Conservation (phyloP, 2,113 vertebrate genomes). For the Seriola dumerili region DNA sequence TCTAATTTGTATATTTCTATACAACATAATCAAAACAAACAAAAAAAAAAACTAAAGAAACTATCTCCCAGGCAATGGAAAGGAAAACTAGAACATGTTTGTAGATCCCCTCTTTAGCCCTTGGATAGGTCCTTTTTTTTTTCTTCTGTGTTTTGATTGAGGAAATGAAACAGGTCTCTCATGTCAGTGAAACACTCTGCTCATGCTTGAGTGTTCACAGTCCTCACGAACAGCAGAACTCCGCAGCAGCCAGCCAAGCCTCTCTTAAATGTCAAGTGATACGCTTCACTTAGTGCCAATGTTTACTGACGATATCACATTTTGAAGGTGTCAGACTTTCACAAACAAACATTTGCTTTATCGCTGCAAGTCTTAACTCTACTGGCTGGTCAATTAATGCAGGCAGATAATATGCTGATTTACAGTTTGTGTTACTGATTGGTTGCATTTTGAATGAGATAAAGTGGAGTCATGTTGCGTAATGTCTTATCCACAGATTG, state of each 20-base stretch:
- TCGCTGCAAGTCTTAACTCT: background rate
- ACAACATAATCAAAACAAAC: background rate
- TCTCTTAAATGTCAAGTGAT: slow-evolving; percentile 68
- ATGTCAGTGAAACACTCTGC: slow-evolving; percentile 15
- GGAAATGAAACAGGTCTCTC: slow-evolving; percentile 66
- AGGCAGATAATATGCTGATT: background rate
- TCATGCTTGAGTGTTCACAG: slow-evolving; percentile 7
- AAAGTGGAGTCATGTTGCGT: background rate
- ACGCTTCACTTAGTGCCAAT: slow-evolving; percentile 45
- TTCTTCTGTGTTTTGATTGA: slow-evolving; percentile 41
- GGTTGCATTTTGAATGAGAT: background rate
- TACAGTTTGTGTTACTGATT: background rate
- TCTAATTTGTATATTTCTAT: background rate
- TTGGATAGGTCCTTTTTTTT: slow-evolving; percentile 22
- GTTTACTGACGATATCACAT: slow-evolving; percentile 52
- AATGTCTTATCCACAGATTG: background rate
- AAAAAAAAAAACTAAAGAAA: background rate
- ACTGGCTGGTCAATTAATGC: background rate
- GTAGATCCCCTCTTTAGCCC: background rate
- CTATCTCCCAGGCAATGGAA: background rate
- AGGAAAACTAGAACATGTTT: background rate
- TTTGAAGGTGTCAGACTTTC: background rate
- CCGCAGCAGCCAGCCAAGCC: slow-evolving; percentile 14
- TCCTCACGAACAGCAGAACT: slow-evolving; percentile 49
- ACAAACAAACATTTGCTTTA: background rate